Base-by-base conservation (phyloP, 2,888 invertebrate genomes). In the Scaptomyza flava region DNA sequence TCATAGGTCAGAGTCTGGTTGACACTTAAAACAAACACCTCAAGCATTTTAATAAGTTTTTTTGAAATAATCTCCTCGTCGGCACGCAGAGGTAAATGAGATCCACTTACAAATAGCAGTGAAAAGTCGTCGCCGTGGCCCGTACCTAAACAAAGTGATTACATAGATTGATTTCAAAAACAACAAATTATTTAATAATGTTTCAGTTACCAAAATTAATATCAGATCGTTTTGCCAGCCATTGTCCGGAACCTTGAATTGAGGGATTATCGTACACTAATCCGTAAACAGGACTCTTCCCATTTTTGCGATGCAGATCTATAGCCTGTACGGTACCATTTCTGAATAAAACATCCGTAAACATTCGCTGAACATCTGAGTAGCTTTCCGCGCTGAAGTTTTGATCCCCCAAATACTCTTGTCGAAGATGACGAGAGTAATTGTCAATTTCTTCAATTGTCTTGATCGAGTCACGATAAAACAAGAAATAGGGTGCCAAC, bases 321-420 rank as follows among this genome's bases (percentile, higher is more conserved):
- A 94, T 93, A n/a, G 94, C 91, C 68, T 93, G 93, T 46, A 94
- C 94, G 0, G 94, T 93, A 36, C 94, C 94, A 2, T 91, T 93
- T 0, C 93, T 91, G 86, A 96, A 96, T 0, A 95, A 90, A 9
- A 95, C 92, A 89, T 96, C 96, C 0, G 95, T 93, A 0, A 95
- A 92, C 80, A 96, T 93, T 92, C 94, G 73, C 59, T 90, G 86
- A 0, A 90, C 36, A 7, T 78, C 68, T 36, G 83, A 72, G 77
- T 90, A 94, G 0, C 92, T 94, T 0, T 93, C 92, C 90, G 36
- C 92, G 92, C 41, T 95, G 20, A 72, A 72, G 5, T 38, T 53
- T 1, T 20, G 31, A 38, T 68, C 41, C 0, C 53, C 68, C 34
- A 72, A 5, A 33, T 73, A 72, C 3, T 54, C 43, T 20, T 72